Base-by-base conservation (phyloP, 2,113 vertebrate genomes). In the Opisthocomus hoazin region DNA sequence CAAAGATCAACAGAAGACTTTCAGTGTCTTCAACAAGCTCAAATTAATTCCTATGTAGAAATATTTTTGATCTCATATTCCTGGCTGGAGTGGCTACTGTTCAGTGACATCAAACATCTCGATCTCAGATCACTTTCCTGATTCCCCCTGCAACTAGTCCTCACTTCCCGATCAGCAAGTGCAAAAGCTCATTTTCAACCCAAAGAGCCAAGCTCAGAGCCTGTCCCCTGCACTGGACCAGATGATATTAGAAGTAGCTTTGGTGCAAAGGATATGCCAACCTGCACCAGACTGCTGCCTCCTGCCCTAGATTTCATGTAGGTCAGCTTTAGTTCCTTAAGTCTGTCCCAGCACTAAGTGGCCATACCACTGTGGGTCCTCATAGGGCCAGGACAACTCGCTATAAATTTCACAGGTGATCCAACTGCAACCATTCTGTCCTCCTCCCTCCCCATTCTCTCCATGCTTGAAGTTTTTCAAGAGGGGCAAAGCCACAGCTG, bases 401-500 rank as follows among this genome's bases (percentile, higher is more conserved):
- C 11, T 37, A 5, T n/a, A 46, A 56, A 65, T 86, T 61, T 82
- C 27, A 45, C 21, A 63, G 22, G 15, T 63, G 23, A 79, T 66
- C 30, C 18, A 48, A 32, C 9, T 53, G 7, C 26, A 89, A 57
- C 7, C 6, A 77, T 41, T 8, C 34, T 12, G 91, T 70, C 34
- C 6, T 53, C 22, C 17, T 8, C 6, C 7, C 2, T 6, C 1
- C 11, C 3, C 9, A 0, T n/a, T 37, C 13, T 37, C 61, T 45
- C 75, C 43, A 56, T 22, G 32, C 22, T 64, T 45, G 18, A 73
- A 81, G 14, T 15, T 51, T 76, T 73, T 37, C 0, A 3, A 76
- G 26, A 87, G 12, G 8, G 9, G 24, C 10, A 80, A 84, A 69
- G 20, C 10, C 57, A 73, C 19, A 73, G 22, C 9, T 81, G 18